phyloP scores from a whole-genome alignment of 2,888 invertebrate genomes.

The Venusia cambrica region DNA sequence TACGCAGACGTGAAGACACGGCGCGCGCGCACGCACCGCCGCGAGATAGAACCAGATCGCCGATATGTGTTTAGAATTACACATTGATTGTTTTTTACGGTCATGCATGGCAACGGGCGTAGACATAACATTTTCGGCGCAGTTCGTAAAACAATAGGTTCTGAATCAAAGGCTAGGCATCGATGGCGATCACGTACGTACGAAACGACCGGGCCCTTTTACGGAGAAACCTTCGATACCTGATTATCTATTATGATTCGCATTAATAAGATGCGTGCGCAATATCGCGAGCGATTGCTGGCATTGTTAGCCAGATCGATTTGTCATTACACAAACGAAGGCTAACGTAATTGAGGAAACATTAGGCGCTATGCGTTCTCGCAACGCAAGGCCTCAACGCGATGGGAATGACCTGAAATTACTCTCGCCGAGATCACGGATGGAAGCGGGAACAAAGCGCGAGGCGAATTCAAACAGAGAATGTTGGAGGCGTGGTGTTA shows the following conservation, averaged over 20 bases:
- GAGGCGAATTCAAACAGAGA: constrained; percentile 27
- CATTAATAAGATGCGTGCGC: constrained; percentile 44
- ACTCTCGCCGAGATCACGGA: constrained; percentile 41
- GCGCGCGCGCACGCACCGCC: constrained; percentile 43
- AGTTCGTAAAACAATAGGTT: constrained; percentile 50
- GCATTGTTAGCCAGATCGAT: constrained; percentile 43
- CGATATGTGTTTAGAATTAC: constrained; percentile 36
- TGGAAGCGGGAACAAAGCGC: constrained; percentile 32
- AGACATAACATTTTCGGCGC: constrained; percentile 61
- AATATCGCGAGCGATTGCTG: constrained; percentile 44
- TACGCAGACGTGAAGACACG: constrained; percentile 46
- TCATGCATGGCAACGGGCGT: constrained; percentile 36
- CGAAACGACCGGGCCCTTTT: constrained; percentile 45
- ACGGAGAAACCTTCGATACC: constrained; percentile 47
- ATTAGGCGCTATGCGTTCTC: constrained; percentile 36
- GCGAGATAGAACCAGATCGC: constrained; percentile 30
- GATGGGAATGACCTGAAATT: constrained; percentile 73
- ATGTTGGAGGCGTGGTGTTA: constrained; percentile 36
- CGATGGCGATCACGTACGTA: constrained; percentile 47
- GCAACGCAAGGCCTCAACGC: constrained; percentile 50
- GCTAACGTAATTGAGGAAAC: constrained; percentile 46
- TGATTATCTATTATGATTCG: constrained; percentile 41
- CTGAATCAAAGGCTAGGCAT: constrained; percentile 25
- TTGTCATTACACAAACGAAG: constrained; percentile 41
- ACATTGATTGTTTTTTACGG: constrained; percentile 34